phyloP scores from a whole-genome alignment of 2,113 vertebrate species.

The Heterotilapia buettikoferi region DNA sequence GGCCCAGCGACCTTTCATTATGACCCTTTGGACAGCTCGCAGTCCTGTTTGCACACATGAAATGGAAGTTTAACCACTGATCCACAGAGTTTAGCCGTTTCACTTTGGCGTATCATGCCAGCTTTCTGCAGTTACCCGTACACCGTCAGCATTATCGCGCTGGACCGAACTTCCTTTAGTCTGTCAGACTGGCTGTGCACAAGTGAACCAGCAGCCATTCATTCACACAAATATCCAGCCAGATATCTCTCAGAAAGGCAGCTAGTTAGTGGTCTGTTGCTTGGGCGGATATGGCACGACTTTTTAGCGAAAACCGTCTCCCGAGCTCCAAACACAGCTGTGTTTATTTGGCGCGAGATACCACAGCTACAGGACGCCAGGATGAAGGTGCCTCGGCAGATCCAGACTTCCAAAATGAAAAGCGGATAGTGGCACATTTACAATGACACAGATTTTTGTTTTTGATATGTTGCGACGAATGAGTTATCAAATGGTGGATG shows the following conservation, averaged over 20 bases:
- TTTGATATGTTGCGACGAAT: not conserved
- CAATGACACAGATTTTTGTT: not conserved
- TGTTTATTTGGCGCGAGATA: conserved; percentile 43
- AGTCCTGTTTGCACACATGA: conserved; percentile 9
- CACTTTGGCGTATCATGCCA: not conserved
- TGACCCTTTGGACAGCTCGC: conserved; percentile 17
- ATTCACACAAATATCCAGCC: conserved; percentile 29
- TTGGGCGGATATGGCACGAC: conserved; percentile 34
- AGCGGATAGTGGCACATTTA: not conserved
- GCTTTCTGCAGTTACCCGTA: not conserved
- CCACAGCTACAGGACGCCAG: conserved; percentile 6
- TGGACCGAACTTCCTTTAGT: not conserved
- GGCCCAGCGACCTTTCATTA: conserved; percentile 35
- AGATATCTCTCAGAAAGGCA: conserved; percentile 15
- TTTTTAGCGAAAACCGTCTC: conserved; percentile 22
- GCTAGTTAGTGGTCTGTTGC: conserved; percentile 46
- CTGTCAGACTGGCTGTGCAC: not conserved
- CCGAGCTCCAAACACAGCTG: conserved; percentile 56
- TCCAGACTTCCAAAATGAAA: not conserved
- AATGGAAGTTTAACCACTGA: not conserved
- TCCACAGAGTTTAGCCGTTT: not conserved
- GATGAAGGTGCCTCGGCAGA: conserved; percentile 25
- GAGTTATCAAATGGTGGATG: not conserved
- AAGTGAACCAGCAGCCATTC: not conserved
- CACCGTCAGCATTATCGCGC: not conserved